phyloP scores from a whole-genome alignment of 2,113 vertebrate species.

The Mus spicilegus region DNA sequence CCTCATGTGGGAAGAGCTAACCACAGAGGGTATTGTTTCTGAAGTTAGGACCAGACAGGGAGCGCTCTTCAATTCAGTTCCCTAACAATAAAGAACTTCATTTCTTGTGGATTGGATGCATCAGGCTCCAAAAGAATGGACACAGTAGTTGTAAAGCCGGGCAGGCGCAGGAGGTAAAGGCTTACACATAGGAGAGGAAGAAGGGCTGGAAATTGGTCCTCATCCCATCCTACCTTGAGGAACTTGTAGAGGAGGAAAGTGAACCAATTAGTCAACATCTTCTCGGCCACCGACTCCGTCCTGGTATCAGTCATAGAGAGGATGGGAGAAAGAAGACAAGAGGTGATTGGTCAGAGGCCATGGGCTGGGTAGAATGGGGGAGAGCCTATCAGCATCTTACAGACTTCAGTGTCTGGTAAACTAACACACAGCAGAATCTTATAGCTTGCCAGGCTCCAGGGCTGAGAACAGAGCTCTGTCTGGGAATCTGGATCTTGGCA shows the following conservation, averaged over 20 bases:
- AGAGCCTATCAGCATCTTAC: no score
- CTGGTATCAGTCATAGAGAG: slow-evolving; percentile 82
- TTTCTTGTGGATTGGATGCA: not conserved
- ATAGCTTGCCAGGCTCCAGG: rapidly evolving
- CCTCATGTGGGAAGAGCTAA: not conserved
- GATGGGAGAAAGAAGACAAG: slow-evolving; percentile 29
- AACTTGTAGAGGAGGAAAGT: slow-evolving; percentile 95
- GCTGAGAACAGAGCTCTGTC: not conserved
- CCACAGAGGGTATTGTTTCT: not conserved
- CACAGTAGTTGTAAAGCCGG: not conserved
- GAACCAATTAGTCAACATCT: slow-evolving; percentile 96
- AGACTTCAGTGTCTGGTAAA: not conserved
- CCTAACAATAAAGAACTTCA: not conserved
- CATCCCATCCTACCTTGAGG: slow-evolving; percentile 89
- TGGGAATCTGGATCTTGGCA: not conserved
- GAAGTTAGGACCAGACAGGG: not conserved
- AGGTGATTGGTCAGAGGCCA: slow-evolving; percentile 42
- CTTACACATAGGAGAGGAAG: not conserved
- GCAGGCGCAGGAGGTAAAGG: not conserved
- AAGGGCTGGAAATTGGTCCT: not conserved
- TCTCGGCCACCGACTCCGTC: slow-evolving; percentile 94
- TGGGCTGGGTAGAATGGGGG: not conserved
- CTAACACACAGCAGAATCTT: not conserved
- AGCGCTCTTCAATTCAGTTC: not conserved
- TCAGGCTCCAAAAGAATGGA: not conserved